Evolutionary conservation across 1,140 invertebrate genomes (phyloP), one percentile per base, ranked within the genome.

Genomic region (Cherax quadricarinatus): DNA sequence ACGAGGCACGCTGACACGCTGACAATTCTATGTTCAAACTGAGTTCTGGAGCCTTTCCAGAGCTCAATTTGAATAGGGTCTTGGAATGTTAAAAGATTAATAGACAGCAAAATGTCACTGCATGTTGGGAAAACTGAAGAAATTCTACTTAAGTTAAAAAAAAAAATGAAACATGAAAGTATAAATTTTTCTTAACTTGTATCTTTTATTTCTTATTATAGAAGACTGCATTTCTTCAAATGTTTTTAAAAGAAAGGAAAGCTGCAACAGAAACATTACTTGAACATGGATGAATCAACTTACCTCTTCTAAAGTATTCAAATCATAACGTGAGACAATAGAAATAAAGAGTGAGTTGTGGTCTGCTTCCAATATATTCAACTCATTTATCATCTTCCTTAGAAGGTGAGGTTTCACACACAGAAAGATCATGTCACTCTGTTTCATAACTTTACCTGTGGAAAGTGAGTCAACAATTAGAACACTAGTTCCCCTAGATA

Each of bases 341-440:
- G 93, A 93, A 21, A 93, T 79, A 86, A 93, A 93, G 51, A 93
- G 91, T 16, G 89, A 75, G 70, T 80, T 89, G 79, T 93, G 87
- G 83, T 51, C 53, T 24, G 53, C 48, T 16, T 86, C 73, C 49
- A 86, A 41, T 16, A 87, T 66, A 30, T 88, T 75, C 24, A 90
- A 49, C 18, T 82, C 88, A 30, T 18, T 91, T 48, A 86, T 48
- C 82, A 93, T 73, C 30, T 79, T n/a, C 12, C 78, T 57, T 66
- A 92, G 73, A 18, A 91, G 57, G 66, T 93, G 93, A 14, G 93
- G 93, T 57, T 93, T 93, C 10, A 93, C 88, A 82, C 89, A 91
- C 70, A 93, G 53, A 80, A 92, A 93, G 48, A 93, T 88, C 30
- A 93, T 73, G 57, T 91, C 87, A 66, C 91, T 78, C 18, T 57